These are phyloP conservation scores for Linepithema humile DNA, from an alignment of 1,140 invertebrate species.

Conservation along the genomic window DNA sequence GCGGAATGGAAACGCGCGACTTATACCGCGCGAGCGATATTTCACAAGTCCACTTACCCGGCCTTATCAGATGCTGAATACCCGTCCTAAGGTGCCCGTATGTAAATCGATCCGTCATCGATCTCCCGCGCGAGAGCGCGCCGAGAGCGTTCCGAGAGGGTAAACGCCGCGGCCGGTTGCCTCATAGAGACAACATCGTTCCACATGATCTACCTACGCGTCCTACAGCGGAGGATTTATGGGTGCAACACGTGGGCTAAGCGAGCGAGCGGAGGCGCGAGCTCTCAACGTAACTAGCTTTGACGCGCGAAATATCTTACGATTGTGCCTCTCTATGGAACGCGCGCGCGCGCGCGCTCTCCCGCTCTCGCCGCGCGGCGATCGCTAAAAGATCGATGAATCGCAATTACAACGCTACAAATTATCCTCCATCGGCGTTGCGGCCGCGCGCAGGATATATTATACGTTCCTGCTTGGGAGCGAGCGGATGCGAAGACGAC, in stretches of 20 bases:
- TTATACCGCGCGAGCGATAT: slow-evolving; percentile 41
- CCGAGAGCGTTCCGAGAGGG: slow-evolving; percentile 14
- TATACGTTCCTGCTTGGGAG: slow-evolving; percentile 11
- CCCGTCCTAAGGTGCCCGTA: slow-evolving; percentile 45
- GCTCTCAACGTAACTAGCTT: slow-evolving; percentile 54
- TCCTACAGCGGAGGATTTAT: slow-evolving; percentile 58
- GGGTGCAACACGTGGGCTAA: slow-evolving; percentile 54
- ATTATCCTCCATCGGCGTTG: slow-evolving; percentile 24
- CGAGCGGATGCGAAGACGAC: neutral
- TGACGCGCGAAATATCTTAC: slow-evolving; percentile 58
- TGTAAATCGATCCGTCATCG: slow-evolving; percentile 65
- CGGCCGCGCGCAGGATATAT: slow-evolving; percentile 8
- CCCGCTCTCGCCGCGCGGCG: neutral
- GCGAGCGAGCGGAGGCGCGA: neutral
- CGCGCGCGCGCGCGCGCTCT: neutral
- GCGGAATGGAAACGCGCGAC: slow-evolving; percentile 40
- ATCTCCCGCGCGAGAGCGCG: slow-evolving; percentile 44
- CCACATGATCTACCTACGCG: slow-evolving; percentile 67
- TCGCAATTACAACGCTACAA: slow-evolving; percentile 57
- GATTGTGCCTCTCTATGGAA: slow-evolving; percentile 57
- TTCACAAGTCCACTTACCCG: slow-evolving; percentile 45
- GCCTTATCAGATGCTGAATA: slow-evolving; percentile 48
- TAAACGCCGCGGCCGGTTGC: slow-evolving; percentile 21
- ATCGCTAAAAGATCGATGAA: slow-evolving; percentile 52
- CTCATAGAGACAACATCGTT: slow-evolving; percentile 48